Evolutionary conservation across 1,140 invertebrate genomes (phyloP), one percentile per base, ranked within the genome.

Genomic region (Rhagoletis zephyria): DNA sequence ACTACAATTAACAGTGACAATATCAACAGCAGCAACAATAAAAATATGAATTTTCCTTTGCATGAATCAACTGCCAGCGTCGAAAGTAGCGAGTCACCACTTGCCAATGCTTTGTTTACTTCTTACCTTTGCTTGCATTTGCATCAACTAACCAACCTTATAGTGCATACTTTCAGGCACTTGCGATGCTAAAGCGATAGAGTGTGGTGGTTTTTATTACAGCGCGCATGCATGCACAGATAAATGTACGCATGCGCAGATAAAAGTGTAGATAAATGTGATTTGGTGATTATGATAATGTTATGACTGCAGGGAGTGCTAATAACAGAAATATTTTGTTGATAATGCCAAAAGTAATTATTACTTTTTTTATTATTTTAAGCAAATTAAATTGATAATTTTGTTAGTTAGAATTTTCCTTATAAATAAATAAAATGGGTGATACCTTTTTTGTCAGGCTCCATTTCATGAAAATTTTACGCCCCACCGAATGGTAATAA

Each of bases 161-260:
- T 48, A 51, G 19, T 81, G 74, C 74, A 81, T 81, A 81, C 74
- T 81, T 81, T 81, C 56, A 81, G 74, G 74, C 74, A 81, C 16
- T 7, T 56, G 1, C 48, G 45, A 81, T 81, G 67, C 16, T 6
- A 3, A 2, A 14, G 16, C 67, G 67, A 81, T 81, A 81, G 74
- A 45, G 0, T 56, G 74, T 56, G 19, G 42, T 56, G 67, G 14
- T 16, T 45, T 51, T 59, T 48, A 81, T 81, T 81, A 81, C 74
- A 81, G 19, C 48, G 74, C 6, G 48, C 56, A 81, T 48, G 74
- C 74, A 59, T 81, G 74, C 74, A 48, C 74, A 81, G 74, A 81
- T 74, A 81, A 81, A 51, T 19, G 19, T 2, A 81, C 74, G 74
- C 74, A 81, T 19, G 6, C 3, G 16, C 16, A 81, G 74, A 81